These are phyloP conservation scores for Cossypha niveicapilla DNA, from an alignment of 2,797 vertebrate genomes.

Conservation along the genomic window DNA sequence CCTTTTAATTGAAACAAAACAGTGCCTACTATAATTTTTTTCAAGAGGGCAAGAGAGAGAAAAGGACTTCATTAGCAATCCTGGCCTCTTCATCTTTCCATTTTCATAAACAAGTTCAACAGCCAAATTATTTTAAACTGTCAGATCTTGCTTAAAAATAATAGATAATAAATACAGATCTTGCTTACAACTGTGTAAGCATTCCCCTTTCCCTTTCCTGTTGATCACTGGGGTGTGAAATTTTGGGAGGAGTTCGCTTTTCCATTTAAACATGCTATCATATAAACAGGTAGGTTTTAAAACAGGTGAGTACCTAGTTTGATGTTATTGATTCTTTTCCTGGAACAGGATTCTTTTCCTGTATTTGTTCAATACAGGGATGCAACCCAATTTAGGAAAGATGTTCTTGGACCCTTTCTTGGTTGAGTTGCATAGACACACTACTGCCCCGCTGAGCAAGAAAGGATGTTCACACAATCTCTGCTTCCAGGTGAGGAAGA, in stretches of 20 bases:
- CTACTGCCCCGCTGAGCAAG: accelerated
- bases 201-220: background rate
- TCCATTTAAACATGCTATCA: background rate
- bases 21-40: background rate
- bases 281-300: background rate
- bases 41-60: background rate
- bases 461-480: background rate
- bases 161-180: background rate
- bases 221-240: background rate
- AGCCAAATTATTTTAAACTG: background rate
- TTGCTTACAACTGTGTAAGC: background rate
- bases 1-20: background rate
- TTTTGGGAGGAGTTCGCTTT: background rate
- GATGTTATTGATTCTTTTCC: background rate
- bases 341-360: background rate
- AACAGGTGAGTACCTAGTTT: background rate
- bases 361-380: background rate
- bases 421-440: background rate
- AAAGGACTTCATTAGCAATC: background rate
- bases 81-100: background rate
- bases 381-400: background rate
- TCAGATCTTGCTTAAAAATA: too few relatives aligned
- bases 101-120: background rate
- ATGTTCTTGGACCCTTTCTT: background rate
- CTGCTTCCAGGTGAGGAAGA: background rate